phyloP scores from a whole-genome alignment of 2,888 invertebrate species.

The Drosophila monieri region DNA sequence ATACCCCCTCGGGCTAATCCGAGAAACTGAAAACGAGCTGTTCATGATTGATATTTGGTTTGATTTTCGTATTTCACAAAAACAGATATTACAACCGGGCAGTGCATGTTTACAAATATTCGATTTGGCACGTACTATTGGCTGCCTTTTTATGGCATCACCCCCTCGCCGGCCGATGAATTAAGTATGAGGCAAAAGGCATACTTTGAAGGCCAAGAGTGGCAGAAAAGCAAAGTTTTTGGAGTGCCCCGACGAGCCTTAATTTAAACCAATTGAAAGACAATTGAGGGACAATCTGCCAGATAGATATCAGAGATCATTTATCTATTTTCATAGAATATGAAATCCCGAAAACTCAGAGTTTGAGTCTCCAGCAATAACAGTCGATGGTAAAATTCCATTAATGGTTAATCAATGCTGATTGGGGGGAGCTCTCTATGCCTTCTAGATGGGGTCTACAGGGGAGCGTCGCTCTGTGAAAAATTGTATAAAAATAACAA shows the following conservation, averaged over 20 bases:
- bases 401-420: conserved; percentile 56
- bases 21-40: conserved; percentile 4
- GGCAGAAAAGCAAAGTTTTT: too few species aligned
- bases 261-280: conserved; percentile 59
- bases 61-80: conserved; percentile 35
- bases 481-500: conserved; percentile 46
- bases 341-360: conserved; percentile 22
- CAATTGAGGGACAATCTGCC: conserved; percentile 56
- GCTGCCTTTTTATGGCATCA: conserved; percentile 34
- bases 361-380: conserved; percentile 32
- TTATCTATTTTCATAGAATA: conserved; percentile 16
- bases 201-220: not conserved
- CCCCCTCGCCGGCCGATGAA: conserved; percentile 2
- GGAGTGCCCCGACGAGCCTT: conserved; percentile 3
- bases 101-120: conserved; percentile 29
- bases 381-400: conserved; percentile 38
- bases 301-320: conserved; percentile 29
- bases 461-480: conserved; percentile 52
- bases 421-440: conserved; percentile 40
- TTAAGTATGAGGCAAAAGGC: conserved; percentile 27
- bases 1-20: too few species aligned
- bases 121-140: conserved; percentile 33
- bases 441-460: conserved; percentile 2
- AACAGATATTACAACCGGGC: conserved; percentile 28
- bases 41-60: conserved; percentile 64